Percentiles rank a stretch among this genome's conserved stretches.
phyloP scores from a whole-genome alignment of 2,888 invertebrate genomes.

The Acholoe squamosa region DNA sequence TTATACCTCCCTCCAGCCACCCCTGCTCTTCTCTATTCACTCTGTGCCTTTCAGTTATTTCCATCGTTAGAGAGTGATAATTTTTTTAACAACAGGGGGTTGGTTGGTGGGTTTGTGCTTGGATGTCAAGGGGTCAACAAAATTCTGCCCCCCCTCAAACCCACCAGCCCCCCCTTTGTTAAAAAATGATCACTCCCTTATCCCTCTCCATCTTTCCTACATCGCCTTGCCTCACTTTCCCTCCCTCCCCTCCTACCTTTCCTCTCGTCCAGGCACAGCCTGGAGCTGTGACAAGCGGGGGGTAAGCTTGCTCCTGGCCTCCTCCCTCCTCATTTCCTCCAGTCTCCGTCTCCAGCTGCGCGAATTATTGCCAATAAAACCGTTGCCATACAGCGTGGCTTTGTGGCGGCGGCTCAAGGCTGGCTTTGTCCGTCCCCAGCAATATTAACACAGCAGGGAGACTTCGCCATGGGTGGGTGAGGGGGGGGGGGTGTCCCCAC shows the following conservation, averaged over 20 bases:
- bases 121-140: too few relatives aligned
- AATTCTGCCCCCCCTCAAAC: too few relatives aligned
- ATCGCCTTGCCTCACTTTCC: neutral
- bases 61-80: too few relatives aligned
- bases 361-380: constrained; percentile 61
- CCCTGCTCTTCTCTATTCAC: too few relatives aligned
- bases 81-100: too few relatives aligned
- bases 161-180: too few relatives aligned
- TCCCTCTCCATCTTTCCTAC: neutral
- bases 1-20: too few relatives aligned
- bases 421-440: constrained; percentile 13
- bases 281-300: neutral
- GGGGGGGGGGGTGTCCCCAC: neutral
- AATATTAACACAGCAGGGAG: constrained; percentile 37
- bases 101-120: too few relatives aligned
- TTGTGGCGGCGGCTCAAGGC: constrained; percentile 20
- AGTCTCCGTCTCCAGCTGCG: constrained; percentile 50
- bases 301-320: constrained; percentile 27
- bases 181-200: too few relatives aligned
- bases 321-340: constrained; percentile 55
- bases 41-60: too few relatives aligned
- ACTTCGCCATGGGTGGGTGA: neutral
- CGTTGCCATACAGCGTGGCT: constrained; percentile 50
- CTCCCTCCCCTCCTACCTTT: constrained; percentile 12
- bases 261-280: constrained; percentile 2